These are phyloP conservation scores for Petaurus breviceps DNA, from an alignment of 2,113 vertebrate genomes.

Conservation along the genomic window DNA sequence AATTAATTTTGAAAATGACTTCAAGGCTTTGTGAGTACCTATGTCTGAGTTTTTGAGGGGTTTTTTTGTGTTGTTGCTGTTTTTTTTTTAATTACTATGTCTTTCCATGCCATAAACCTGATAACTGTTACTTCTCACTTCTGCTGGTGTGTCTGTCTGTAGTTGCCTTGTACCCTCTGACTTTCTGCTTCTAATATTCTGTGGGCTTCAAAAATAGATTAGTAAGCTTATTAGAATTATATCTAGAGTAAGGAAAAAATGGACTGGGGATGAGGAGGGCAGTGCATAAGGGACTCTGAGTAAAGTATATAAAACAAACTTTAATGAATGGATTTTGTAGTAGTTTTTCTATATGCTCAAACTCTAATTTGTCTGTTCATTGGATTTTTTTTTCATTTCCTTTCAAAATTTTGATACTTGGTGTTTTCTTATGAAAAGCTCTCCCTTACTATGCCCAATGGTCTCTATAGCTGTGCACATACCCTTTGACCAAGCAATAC, in stretches of 20 bases:
- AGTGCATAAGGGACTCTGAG: not conserved
- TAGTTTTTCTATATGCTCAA: not conserved
- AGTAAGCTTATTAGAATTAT: not conserved
- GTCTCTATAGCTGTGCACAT: too few relatives aligned
- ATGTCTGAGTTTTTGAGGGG: not conserved
- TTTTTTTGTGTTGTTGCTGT: too few relatives aligned
- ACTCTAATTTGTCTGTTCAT: not conserved
- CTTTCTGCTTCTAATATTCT: not conserved
- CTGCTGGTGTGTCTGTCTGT: not conserved
- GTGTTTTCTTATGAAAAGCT: constrained; percentile 12
- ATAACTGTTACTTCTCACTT: not conserved
- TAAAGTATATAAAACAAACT: not conserved
- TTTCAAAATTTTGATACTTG: not conserved
- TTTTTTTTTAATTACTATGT: not conserved
- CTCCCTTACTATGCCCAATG: too few relatives aligned
- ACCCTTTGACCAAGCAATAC: too few relatives aligned
- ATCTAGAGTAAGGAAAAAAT: not conserved
- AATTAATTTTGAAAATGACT: not conserved
- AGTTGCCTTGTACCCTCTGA: not conserved
- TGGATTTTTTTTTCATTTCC: not conserved
- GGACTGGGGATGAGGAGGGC: not conserved
- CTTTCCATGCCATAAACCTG: not conserved
- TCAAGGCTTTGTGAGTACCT: not conserved
- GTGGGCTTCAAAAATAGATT: not conserved
- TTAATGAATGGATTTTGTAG: not conserved